Evolutionary conservation across 1,140 invertebrate genomes (phyloP).

Genomic region (Drosophila kohkoa): DNA sequence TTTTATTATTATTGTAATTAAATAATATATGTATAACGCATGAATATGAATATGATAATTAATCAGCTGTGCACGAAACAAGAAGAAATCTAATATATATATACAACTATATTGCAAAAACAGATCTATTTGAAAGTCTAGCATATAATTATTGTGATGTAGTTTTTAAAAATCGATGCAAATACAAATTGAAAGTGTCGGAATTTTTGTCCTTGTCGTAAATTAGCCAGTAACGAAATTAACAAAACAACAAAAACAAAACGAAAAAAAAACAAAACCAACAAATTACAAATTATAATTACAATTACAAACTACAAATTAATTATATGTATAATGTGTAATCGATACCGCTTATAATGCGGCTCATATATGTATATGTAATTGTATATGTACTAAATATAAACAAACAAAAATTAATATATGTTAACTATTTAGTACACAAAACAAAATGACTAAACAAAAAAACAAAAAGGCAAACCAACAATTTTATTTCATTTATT

Average conservation of each 20-base stretch:
- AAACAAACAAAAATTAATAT: conserved; percentile 40
- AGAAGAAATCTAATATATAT: conserved; percentile 32
- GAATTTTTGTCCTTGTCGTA: conserved; percentile 64
- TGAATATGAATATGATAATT: conserved; percentile 41
- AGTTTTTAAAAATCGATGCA: conserved; percentile 75
- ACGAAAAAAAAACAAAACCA: conserved; percentile 19
- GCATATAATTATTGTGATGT: conserved; percentile 85
- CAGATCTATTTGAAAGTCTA: conserved; percentile 67
- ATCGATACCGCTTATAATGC: conserved; percentile 24
- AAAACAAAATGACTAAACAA: conserved; percentile 47
- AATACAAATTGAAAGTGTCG: conserved; percentile 48
- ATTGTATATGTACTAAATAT: conserved; percentile 38
- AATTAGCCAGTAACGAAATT: conserved; percentile 52
- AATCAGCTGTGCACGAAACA: conserved; percentile 58
- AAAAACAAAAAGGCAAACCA: conserved; percentile 44
- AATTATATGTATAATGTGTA: conserved; percentile 35
- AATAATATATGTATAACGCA: conserved; percentile 19
- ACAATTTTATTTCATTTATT: conserved; percentile 47
- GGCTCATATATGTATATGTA: conserved; percentile 41
- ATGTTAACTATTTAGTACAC: conserved; percentile 74
- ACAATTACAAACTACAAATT: conserved; percentile 52
- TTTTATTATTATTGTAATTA: conserved; percentile 36
- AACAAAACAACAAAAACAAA: conserved; percentile 23
- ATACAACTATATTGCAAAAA: conserved; percentile 35
- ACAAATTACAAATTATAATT: conserved; percentile 56